Evolutionary conservation across 2,888 invertebrate genomes (phyloP).

Genomic region (Augochlorella aurata): DNA sequence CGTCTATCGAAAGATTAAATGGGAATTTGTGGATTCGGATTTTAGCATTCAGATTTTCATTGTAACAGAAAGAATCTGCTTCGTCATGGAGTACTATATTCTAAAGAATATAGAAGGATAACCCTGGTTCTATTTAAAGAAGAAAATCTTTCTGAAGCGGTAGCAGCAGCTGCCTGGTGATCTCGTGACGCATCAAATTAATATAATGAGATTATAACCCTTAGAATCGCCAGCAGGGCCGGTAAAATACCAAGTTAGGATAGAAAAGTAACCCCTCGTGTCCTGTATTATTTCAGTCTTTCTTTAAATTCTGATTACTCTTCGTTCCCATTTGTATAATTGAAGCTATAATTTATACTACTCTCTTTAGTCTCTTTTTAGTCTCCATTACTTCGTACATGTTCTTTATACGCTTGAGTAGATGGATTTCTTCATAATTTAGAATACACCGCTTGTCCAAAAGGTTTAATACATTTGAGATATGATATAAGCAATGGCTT

Average conservation of each 20-base stretch:
- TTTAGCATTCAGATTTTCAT: not conserved
- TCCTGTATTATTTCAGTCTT: not conserved
- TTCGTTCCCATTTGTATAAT: not conserved
- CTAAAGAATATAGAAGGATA: slow-evolving; percentile 1
- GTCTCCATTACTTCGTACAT: too few species aligned
- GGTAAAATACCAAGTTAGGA: not conserved
- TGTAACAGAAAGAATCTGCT: not conserved
- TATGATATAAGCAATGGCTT: too few species aligned
- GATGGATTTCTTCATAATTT: not conserved
- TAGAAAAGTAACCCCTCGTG: not conserved
- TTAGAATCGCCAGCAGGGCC: not conserved
- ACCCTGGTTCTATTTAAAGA: slow-evolving; percentile 2
- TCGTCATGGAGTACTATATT: not conserved
- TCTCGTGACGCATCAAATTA: slow-evolving; percentile 57
- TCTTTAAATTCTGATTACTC: not conserved
- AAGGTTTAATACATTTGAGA: too few species aligned
- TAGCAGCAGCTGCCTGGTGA: slow-evolving; percentile 3
- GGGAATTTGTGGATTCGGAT: not conserved
- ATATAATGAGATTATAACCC: slow-evolving; percentile 43
- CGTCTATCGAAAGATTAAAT: not conserved
- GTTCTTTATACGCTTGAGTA: not conserved
- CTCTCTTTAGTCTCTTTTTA: too few species aligned
- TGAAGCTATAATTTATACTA: not conserved
- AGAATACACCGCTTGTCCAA: not conserved
- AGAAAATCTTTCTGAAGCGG: not conserved